Percentiles rank a stretch among this genome's conserved stretches.
phyloP scores from a whole-genome alignment of 2,888 invertebrate species.

The Brachypalpus laphriformis region DNA sequence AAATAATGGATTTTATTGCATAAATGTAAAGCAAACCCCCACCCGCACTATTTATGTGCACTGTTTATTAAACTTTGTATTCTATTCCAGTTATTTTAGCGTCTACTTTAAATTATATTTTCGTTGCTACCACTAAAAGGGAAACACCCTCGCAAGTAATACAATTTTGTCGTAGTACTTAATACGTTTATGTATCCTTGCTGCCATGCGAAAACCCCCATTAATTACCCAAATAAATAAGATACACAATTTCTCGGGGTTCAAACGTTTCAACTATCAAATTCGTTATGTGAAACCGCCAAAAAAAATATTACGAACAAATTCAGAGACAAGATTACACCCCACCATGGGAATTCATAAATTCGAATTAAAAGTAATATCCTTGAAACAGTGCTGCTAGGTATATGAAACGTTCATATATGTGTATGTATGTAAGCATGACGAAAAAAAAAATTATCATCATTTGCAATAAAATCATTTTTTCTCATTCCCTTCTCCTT shows the following conservation, averaged over 20 bases:
- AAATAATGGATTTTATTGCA: neutral
- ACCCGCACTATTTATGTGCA: neutral
- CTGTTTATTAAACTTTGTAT: neutral
- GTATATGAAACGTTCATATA: conserved; percentile 14
- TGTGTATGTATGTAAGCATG: conserved; percentile 18
- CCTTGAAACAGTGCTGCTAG: neutral
- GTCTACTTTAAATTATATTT: neutral
- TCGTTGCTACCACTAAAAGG: neutral
- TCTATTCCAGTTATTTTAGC: neutral
- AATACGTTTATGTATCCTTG: neutral
- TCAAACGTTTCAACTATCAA: conserved; percentile 27
- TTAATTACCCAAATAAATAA: neutral
- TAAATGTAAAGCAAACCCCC: neutral
- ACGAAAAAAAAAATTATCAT: conserved; percentile 2
- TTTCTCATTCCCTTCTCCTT: neutral
- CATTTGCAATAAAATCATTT: neutral
- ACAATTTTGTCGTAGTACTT: neutral
- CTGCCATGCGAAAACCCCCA: neutral
- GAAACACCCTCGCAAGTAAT: conserved; percentile 25
- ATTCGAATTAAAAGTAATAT: neutral
- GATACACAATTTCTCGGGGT: conserved; percentile 7
- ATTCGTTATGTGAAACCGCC: conserved; percentile 22
- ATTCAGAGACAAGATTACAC: neutral
- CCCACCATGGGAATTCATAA: neutral
- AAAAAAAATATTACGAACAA: neutral